Percentiles rank a stretch among this genome's conserved stretches.
Conservation (phyloP, 2,113 vertebrate species). For the Percopsis transmontana region DNA sequence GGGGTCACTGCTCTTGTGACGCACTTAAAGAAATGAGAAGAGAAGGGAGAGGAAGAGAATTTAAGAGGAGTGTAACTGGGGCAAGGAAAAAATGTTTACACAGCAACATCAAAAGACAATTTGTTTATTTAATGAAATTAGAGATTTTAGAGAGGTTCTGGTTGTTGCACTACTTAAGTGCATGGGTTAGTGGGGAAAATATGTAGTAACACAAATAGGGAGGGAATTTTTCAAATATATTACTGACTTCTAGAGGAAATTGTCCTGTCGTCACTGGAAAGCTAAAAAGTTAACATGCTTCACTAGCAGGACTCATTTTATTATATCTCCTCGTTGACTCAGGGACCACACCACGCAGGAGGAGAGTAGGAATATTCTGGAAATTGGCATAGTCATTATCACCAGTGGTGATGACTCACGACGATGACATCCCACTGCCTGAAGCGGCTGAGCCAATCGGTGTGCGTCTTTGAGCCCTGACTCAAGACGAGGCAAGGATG, state of each 20-base stretch:
- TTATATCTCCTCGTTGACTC: background rate
- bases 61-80: background rate
- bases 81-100: background rate
- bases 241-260: background rate
- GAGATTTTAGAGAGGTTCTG: too few relatives aligned
- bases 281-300: background rate
- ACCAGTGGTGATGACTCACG: constrained; percentile 56
- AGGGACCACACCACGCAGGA: constrained; percentile 10
- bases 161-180: too few relatives aligned
- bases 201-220: background rate
- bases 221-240: background rate
- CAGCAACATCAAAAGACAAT: background rate
- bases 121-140: too few relatives aligned
- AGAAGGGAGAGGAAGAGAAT: background rate
- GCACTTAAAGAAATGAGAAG: background rate
- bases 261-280: background rate
- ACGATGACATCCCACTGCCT: constrained; percentile 46
- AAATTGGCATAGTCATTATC: constrained; percentile 37
- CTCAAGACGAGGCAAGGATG: constrained; percentile 51
- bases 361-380: constrained; percentile 11
- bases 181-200: background rate
- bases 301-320: background rate
- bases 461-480: constrained; percentile 33
- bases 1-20: constrained; percentile 7
- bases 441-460: constrained; percentile 45